Conservation (phyloP, 2,113 vertebrate genomes). For the Progne subis region DNA sequence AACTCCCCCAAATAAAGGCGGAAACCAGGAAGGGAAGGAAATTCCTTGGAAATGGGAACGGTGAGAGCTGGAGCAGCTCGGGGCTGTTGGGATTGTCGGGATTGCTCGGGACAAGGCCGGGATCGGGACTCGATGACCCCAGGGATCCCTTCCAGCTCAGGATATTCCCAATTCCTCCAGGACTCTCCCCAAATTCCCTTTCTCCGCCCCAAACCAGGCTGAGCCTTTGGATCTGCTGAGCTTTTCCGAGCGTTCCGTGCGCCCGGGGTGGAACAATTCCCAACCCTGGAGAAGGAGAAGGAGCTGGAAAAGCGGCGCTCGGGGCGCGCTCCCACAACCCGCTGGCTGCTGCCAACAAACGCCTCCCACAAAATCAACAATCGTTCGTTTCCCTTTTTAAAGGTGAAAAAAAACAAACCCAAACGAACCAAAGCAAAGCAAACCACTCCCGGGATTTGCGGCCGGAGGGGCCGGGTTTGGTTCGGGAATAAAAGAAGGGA, state of each 20-base stretch:
- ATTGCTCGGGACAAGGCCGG: background rate
- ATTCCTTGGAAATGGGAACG: background rate
- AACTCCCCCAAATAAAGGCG: accelerated
- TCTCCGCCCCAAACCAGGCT: accelerated
- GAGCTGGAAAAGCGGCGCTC: background rate
- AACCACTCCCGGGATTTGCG: background rate
- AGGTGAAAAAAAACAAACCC: too few species aligned
- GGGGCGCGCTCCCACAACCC: background rate
- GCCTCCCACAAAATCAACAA: too few species aligned
- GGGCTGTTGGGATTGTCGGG: background rate
- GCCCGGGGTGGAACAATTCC: accelerated
- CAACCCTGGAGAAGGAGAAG: background rate
- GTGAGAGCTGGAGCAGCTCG: background rate
- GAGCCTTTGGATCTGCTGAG: background rate
- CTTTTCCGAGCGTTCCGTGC: background rate
- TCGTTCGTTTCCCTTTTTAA: too few species aligned
- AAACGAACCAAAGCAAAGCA: too few species aligned
- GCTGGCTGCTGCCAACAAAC: too few species aligned
- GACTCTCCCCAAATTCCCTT: background rate
- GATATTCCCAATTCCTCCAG: background rate
- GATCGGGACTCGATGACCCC: background rate
- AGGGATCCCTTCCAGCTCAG: background rate
- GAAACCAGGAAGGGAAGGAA: background rate
- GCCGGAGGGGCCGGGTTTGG: background rate
- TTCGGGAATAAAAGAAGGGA: background rate